Evolutionary conservation across 1,140 invertebrate species (phyloP).

Genomic region (Planococcus citri): DNA sequence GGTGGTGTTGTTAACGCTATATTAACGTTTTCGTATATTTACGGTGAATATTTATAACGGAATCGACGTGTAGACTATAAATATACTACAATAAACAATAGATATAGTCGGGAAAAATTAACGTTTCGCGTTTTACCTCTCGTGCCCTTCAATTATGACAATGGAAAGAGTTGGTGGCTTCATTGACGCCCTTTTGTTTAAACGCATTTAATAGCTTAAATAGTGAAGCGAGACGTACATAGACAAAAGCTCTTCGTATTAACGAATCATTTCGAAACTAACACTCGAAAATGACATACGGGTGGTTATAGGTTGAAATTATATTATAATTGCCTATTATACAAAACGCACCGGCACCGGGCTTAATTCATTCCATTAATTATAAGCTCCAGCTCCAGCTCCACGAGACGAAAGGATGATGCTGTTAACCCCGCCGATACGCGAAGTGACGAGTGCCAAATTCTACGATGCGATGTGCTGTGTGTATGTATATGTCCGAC

Average conservation of each 20-base stretch:
- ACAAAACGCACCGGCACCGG: background rate
- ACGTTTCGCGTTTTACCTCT: background rate
- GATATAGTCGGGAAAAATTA: background rate
- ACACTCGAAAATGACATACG: background rate
- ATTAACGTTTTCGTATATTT: too few relatives aligned
- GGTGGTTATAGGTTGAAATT: background rate
- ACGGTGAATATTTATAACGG: too few relatives aligned
- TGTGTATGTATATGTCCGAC: too few relatives aligned
- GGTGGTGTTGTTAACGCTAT: too few relatives aligned
- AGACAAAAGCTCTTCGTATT: background rate
- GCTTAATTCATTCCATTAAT: background rate
- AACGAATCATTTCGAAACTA: background rate
- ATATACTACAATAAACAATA: background rate
- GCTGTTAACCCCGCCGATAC: background rate
- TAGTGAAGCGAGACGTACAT: background rate
- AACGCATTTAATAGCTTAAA: constrained; percentile 7
- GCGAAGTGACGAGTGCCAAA: too few relatives aligned
- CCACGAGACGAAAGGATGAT: background rate
- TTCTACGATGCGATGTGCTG: too few relatives aligned
- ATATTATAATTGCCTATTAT: background rate
- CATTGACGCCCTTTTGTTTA: constrained; percentile 1
- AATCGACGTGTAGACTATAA: too few relatives aligned
- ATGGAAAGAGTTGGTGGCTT: background rate
- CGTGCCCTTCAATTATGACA: constrained; percentile 6
- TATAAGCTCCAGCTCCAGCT: too few relatives aligned